Conservation (phyloP, 53 echinoderm and acorn worm genomes). For the Mesocentrotus franciscanus region DNA sequence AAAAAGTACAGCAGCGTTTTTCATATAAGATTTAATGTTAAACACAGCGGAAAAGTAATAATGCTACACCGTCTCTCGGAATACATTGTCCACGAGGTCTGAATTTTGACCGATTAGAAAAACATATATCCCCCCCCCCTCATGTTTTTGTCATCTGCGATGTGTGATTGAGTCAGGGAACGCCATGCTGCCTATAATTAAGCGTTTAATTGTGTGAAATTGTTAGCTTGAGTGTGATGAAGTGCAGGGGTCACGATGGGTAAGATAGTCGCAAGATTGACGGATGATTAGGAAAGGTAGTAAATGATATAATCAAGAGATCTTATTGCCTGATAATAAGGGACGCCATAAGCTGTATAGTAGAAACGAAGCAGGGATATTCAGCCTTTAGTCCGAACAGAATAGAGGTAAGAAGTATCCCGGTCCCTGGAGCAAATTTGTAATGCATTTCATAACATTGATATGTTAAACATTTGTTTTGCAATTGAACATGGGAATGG, state of each 20-base stretch:
- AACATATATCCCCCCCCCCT: neutral
- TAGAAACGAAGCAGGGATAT: neutral
- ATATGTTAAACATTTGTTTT: no score
- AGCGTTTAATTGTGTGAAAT: neutral
- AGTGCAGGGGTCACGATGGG: neutral
- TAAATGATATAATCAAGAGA: neutral
- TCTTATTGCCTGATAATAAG: neutral
- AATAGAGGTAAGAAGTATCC: no score
- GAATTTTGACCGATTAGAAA: neutral
- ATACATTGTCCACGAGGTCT: neutral
- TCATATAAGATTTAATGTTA: neutral
- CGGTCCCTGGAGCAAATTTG: no score
- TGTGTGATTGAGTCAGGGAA: neutral
- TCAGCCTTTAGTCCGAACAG: no score
- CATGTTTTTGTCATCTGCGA: neutral
- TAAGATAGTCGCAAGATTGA: neutral
- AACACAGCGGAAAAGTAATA: neutral
- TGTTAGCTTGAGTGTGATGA: neutral
- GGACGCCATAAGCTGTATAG: neutral
- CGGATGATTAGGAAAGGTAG: neutral
- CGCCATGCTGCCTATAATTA: conserved; percentile 7
- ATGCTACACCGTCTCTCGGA: neutral
- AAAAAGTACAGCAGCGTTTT: neutral
- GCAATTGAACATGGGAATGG: no score
- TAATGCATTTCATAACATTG: no score